These are phyloP conservation scores for Eulemur macaco DNA, from an alignment of 2,113 vertebrate species.

Conservation along the genomic window DNA sequence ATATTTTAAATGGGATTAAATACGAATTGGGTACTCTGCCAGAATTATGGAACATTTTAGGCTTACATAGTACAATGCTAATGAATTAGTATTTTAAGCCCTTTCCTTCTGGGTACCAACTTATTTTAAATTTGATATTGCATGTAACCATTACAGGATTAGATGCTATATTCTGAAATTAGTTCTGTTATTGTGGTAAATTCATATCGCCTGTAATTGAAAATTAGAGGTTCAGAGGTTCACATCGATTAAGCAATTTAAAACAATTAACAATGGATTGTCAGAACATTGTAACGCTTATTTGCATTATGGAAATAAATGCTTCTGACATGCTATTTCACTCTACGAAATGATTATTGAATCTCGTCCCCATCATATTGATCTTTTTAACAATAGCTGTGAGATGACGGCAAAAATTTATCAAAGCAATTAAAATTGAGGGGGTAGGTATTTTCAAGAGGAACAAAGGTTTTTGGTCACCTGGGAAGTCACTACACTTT, in stretches of 20 bases:
- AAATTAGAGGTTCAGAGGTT: neutral
- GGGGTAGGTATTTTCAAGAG: no score
- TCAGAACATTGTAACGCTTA: neutral
- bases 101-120: neutral
- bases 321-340: neutral
- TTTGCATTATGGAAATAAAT: neutral
- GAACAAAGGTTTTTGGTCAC: rapidly evolving
- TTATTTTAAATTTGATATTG: neutral
- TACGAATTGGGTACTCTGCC: neutral
- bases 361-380: rapidly evolving
- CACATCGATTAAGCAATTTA: neutral
- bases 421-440: neutral
- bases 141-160: neutral
- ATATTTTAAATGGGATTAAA: neutral
- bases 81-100: neutral
- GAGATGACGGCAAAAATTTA: no score
- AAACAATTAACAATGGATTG: neutral
- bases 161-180: neutral
- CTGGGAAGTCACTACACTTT: rapidly evolving
- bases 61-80: neutral
- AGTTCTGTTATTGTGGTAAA: neutral
- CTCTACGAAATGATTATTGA: neutral
- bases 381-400: no score
- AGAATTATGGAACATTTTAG: neutral
- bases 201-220: neutral